Evolutionary conservation across 2,797 vertebrate species (phyloP), one percentile per base, ranked within the genome.

Genomic region (Chromis chromis): DNA sequence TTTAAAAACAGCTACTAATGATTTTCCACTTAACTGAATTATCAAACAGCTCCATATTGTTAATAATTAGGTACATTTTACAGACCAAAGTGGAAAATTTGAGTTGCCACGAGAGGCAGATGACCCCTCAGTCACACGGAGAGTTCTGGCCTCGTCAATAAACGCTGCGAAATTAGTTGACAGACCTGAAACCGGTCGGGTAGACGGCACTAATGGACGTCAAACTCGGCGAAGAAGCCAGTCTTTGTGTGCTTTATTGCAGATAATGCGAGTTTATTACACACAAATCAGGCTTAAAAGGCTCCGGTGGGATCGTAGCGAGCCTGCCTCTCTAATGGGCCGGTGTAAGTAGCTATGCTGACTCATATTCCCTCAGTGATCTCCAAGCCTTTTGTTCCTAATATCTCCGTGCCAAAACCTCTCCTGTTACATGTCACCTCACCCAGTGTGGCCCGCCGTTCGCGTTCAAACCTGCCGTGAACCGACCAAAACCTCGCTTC

Each of bases 191-290:
- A 40, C 36, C 33, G 42, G 36, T 46, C 8, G 14, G 22, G 55
- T 55, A 52, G 76, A 58, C 6, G n/a, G 24, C 31, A 27, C 80
- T 89, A 85, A 90, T 89, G 76, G 87, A 86, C 36, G 24, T 60
- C 6, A 19, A 49, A 70, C 65, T 78, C 28, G 5, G 65, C 58
- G 19, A 74, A 71, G 76, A 78, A 77, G 65, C 72, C 48, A 1
- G 52, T 74, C 62, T 71, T 68, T 72, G 76, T 86, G 66, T 48
- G 44, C 77, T 58, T 85, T 82, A 85, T 71, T 79, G 83, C 76
- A 67, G 67, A 88, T 92, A 84, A 90, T 90, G 78, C 77, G 78
- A 84, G 75, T 91, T 92, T 91, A 91, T 92, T 91, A 79, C 59
- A 50, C 81, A 71, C 64, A 70, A 77, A 90, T 88, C 74, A 42